phyloP scores from a whole-genome alignment of 1,140 invertebrate species.

The Pseudomyrmex flavicornis region DNA sequence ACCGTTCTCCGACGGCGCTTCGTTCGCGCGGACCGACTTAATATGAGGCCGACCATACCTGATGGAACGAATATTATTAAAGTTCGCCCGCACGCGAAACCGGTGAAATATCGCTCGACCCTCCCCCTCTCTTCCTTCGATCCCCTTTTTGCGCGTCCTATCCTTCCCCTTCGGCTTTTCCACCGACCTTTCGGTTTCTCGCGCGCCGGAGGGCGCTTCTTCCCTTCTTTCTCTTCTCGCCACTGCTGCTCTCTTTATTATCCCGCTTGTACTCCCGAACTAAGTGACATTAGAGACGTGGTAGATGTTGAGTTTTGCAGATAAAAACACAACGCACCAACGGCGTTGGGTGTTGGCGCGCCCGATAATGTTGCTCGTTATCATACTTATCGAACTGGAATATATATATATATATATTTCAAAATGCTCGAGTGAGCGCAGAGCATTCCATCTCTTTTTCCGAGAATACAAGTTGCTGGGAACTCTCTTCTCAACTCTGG shows the following conservation, averaged over 20 bases:
- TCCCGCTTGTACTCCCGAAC: constrained; percentile 38
- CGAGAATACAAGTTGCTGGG: background rate
- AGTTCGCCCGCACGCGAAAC: constrained; percentile 83
- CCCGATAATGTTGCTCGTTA: background rate
- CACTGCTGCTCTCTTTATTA: constrained; percentile 71
- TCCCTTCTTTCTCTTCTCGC: constrained; percentile 61
- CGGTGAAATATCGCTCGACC: constrained; percentile 82
- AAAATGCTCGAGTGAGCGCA: background rate
- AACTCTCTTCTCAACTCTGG: background rate
- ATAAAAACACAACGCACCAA: background rate
- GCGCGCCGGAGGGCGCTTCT: constrained; percentile 21
- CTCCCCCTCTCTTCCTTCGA: background rate
- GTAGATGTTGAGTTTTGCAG: background rate
- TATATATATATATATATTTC: background rate
- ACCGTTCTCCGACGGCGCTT: constrained; percentile 56
- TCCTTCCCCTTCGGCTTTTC: constrained; percentile 1
- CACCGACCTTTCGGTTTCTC: constrained; percentile 61
- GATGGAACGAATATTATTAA: constrained; percentile 86
- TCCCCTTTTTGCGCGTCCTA: constrained; percentile 10
- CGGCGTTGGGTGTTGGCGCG: no score
- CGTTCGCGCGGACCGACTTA: constrained; percentile 79
- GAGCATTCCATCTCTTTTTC: no score
- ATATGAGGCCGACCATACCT: constrained; percentile 84
- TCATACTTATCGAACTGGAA: background rate
- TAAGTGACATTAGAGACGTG: background rate